Conservation (phyloP, 2,113 vertebrate genomes). For the Sinocyclocheilus maitianheensis region DNA sequence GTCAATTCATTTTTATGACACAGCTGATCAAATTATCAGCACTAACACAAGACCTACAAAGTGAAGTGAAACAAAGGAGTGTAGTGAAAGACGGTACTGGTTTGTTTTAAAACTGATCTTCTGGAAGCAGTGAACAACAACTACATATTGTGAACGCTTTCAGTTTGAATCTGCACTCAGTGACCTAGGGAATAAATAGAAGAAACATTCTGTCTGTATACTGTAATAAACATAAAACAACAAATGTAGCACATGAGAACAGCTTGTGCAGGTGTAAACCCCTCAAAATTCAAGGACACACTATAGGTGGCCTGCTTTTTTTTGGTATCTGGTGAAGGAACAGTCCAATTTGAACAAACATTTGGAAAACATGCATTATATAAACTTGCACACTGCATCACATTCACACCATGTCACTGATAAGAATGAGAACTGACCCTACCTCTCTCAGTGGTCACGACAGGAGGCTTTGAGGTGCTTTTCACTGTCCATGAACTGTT, state of each 20-base stretch:
- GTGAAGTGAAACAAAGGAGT: constrained; percentile 13
- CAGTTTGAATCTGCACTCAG: too few species aligned
- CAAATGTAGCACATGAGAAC: not conserved
- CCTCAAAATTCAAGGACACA: constrained; percentile 12
- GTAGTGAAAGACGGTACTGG: not conserved
- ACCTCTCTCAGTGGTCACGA: constrained; percentile 49
- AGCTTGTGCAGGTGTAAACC: constrained; percentile 2
- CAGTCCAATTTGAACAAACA: not conserved
- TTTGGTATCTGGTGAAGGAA: not conserved
- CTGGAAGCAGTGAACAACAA: not conserved
- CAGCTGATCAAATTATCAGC: not conserved
- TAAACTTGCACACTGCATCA: not conserved
- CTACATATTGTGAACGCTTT: not conserved
- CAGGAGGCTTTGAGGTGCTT: constrained; percentile 4
- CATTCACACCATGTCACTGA: not conserved
- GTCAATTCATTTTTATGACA: not conserved
- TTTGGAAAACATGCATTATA: not conserved
- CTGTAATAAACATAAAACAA: not conserved
- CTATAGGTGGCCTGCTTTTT: not conserved
- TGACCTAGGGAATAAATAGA: not conserved
- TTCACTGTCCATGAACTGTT: constrained; percentile 35
- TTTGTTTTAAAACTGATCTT: not conserved
- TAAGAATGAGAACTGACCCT: not conserved
- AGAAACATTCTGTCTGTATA: not conserved
- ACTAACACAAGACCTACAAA: constrained; percentile 7